phyloP scores from a whole-genome alignment of 2,797 vertebrate genomes.

The Emys orbicularis region DNA sequence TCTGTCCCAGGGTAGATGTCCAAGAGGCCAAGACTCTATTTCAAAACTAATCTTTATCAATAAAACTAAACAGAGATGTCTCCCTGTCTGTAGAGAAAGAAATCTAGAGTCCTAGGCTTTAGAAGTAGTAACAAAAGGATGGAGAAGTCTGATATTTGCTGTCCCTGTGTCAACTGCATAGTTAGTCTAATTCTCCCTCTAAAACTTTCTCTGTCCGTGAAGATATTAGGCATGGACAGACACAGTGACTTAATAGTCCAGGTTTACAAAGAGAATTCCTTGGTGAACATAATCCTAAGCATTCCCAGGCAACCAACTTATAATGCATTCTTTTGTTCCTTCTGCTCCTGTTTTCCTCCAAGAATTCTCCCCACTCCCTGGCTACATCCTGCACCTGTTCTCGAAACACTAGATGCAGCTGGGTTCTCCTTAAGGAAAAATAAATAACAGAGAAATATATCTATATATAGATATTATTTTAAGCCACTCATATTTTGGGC shows the following conservation, averaged over 20 bases:
- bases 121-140: background rate
- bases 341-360: background rate
- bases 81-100: background rate
- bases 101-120: background rate
- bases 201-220: background rate
- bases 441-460: background rate
- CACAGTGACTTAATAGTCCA: too few relatives aligned
- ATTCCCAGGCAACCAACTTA: background rate
- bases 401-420: fast-evolving
- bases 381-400: background rate
- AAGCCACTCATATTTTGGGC: background rate
- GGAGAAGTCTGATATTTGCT: background rate
- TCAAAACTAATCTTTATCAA: background rate
- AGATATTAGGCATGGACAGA: background rate
- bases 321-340: background rate
- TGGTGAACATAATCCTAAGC: background rate
- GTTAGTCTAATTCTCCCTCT: background rate
- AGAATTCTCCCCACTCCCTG: background rate
- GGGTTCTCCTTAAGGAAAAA: background rate
- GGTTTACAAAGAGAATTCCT: background rate
- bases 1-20: background rate
- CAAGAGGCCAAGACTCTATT: background rate
- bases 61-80: background rate
- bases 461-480: background rate
- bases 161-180: background rate